Evolutionary conservation across 2,113 vertebrate species (phyloP).

Genomic region (Dasyornis broadbenti): DNA sequence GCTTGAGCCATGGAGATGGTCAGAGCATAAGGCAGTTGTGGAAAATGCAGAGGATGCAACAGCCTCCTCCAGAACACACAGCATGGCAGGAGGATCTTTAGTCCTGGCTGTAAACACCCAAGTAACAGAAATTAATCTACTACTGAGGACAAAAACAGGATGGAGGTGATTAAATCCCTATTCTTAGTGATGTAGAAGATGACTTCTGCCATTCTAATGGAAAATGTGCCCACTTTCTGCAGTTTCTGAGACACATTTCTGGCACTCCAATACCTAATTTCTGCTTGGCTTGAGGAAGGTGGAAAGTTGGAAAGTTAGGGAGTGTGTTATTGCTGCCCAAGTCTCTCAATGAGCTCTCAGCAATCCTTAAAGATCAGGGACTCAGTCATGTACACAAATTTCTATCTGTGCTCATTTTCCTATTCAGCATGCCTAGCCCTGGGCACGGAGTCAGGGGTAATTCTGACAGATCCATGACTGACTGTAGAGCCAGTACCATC

Average conservation of each 20-base stretch:
- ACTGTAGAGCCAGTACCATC: background rate
- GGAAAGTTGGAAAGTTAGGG: background rate
- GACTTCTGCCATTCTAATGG: background rate
- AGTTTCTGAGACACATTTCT: background rate
- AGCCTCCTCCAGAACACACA: background rate
- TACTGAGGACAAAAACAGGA: background rate
- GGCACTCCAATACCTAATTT: accelerated
- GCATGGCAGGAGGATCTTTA: background rate
- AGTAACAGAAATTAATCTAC: background rate
- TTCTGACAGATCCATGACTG: background rate
- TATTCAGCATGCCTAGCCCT: background rate
- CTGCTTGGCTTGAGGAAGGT: background rate
- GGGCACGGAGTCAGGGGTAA: background rate
- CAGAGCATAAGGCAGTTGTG: background rate
- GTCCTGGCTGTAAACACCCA: background rate
- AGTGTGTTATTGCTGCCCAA: background rate
- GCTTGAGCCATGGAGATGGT: background rate
- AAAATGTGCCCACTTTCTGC: background rate
- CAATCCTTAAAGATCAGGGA: background rate
- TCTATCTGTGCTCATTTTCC: background rate
- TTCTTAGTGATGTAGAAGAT: background rate
- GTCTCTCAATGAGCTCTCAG: background rate
- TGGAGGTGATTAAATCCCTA: background rate
- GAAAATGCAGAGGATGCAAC: background rate
- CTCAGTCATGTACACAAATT: background rate